Base-by-base conservation (phyloP, 2,888 invertebrate genomes). In the Phyto melanocephala region DNA sequence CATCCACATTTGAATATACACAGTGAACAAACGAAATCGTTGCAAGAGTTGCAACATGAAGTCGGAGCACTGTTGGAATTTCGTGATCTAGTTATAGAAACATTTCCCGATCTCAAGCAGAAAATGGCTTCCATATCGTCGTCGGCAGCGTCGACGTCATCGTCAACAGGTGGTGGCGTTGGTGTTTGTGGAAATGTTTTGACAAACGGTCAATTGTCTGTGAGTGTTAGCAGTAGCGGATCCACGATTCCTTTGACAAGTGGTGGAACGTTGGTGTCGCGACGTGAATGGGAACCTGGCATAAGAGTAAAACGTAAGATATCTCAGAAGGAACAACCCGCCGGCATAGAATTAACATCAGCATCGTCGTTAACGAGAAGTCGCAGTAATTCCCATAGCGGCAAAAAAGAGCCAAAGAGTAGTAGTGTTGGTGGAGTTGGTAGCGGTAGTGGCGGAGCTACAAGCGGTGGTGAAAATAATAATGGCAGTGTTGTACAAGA, bases 41-140 rank as follows among this genome's bases (percentile, higher is more conserved):
- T 97, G 91, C 96, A 97, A 93, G 97, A 97, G 93, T 94, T 97
- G 92, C 97, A 97, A 94, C 95, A 96, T 95, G 97, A 97, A 93
- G 97, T 97, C 92, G 96, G 96, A 86, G 96, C 96, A 88, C 92
- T 97, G 88, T 94, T 97, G 92, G 96, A 97, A 93, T 97, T 97
- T 92, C 95, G 97, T 92, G 96, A 97, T 92, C 94, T 96, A 94
- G 97, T 97, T 93, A 96, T 97, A 94, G 96, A 96, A 94, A 96
- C 96, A 90, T 96, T 97, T 93, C 97, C 97, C 88, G 96, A 96
- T 93, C 94, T 97, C 91, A 95, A 96, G 91, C 95, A 95, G 90
- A 97, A 96, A 93, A 94, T 96, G 94, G 94, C 95, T 89, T 93
- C 94, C 47, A 93, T 93, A 88, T 93, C 93, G 70, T 92, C 93